Evolutionary conservation across 2,113 vertebrate genomes (phyloP).

Genomic region (Cyanistes caeruleus): DNA sequence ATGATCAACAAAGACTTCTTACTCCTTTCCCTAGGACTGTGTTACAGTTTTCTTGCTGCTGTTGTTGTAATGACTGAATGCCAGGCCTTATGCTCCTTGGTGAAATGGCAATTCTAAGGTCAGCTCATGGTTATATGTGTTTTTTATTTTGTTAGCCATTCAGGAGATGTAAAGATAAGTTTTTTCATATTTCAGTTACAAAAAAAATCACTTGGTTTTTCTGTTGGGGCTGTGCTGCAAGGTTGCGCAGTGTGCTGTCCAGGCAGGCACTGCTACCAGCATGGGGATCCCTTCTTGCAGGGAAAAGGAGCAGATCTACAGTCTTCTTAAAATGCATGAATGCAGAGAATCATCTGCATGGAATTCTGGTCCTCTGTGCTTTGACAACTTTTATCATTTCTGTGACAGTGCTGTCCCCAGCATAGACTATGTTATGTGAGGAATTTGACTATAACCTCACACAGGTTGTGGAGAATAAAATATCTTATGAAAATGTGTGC

Average conservation of each 20-base stretch:
- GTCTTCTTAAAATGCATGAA: neutral
- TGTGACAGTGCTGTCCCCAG: neutral
- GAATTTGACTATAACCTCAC: neutral
- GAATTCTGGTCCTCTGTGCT: neutral
- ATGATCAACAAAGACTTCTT: neutral
- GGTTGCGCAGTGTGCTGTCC: neutral
- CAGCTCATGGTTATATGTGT: neutral
- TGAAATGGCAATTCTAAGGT: neutral
- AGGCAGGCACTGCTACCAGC: neutral
- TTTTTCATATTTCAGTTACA: neutral
- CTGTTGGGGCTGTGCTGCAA: neutral
- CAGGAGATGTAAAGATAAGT: neutral
- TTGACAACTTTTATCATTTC: neutral
- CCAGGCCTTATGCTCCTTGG: neutral
- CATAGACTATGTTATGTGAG: neutral
- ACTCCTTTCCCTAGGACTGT: neutral
- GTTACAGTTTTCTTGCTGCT: neutral
- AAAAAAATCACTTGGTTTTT: neutral
- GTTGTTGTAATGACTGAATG: neutral
- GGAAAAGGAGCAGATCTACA: neutral
- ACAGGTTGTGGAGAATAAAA: neutral
- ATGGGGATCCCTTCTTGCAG: neutral
- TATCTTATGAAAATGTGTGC: neutral
- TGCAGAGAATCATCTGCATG: neutral
- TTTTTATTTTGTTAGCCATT: neutral